Evolutionary conservation across 2,888 invertebrate genomes (phyloP).

Genomic region (Hydriomena furcata): DNA sequence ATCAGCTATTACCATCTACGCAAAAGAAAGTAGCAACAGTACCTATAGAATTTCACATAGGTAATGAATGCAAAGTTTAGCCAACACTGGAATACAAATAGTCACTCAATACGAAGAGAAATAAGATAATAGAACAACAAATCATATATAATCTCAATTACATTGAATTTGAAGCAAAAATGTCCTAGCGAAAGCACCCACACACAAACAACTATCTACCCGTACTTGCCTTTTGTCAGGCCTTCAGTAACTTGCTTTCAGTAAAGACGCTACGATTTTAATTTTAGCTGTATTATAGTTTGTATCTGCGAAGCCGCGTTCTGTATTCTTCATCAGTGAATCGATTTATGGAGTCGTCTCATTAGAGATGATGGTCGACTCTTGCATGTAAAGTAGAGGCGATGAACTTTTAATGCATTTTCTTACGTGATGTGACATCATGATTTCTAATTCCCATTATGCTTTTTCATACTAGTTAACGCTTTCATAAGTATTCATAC

Average conservation of each 20-base stretch:
- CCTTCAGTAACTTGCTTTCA: too few relatives aligned
- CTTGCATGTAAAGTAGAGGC: slow-evolving; percentile 40
- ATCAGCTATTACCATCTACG: slow-evolving; percentile 4
- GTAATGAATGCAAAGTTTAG: slow-evolving; percentile 27
- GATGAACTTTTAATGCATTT: slow-evolving; percentile 51
- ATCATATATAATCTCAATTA: slow-evolving; percentile 25
- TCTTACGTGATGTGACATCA: slow-evolving; percentile 55
- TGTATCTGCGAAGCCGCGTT: neutral
- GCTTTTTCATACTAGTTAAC: too few relatives aligned
- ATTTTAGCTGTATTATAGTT: neutral
- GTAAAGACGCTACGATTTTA: too few relatives aligned
- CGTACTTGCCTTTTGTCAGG: too few relatives aligned
- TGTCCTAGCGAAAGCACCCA: neutral
- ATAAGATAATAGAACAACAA: slow-evolving; percentile 39
- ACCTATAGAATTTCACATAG: slow-evolving; percentile 27
- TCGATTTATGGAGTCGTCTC: slow-evolving; percentile 39
- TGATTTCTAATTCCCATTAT: slow-evolving; percentile 22
- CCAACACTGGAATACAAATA: slow-evolving; percentile 25
- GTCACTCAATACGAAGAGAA: slow-evolving; percentile 28
- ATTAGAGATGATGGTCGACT: slow-evolving; percentile 37
- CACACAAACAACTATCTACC: too few relatives aligned
- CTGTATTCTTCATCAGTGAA: slow-evolving; percentile 23
- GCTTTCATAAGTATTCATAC: too few relatives aligned
- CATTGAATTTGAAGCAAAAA: slow-evolving; percentile 3
- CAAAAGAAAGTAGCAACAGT: slow-evolving; percentile 15